Conservation (phyloP, 2,888 invertebrate genomes). For the Lasioglossum oenotherae region DNA sequence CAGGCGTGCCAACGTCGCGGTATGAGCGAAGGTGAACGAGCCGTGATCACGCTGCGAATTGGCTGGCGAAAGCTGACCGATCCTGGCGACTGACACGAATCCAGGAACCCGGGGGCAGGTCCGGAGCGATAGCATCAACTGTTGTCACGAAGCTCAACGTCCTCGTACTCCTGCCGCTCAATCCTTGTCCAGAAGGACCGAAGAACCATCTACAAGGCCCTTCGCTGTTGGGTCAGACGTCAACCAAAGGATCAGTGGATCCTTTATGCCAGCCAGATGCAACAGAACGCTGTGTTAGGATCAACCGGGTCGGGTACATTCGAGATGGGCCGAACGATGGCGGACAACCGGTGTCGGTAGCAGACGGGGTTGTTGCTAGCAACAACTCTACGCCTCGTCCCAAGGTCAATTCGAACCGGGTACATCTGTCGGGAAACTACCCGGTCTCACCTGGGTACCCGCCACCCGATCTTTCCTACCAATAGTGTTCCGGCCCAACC, state of each 20-base stretch:
- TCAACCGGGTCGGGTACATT: conserved; percentile 62
- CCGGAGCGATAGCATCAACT: conserved; percentile 82
- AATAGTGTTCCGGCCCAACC: conserved; percentile 13
- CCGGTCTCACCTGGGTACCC: neutral
- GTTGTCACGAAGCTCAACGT: conserved; percentile 51
- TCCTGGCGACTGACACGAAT: conserved; percentile 87
- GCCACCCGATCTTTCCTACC: conserved; percentile 12
- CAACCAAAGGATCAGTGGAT: conserved; percentile 12
- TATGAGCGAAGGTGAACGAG: conserved; percentile 82
- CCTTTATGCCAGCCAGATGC: conserved; percentile 73
- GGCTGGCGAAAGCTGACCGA: conserved; percentile 85
- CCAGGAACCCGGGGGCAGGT: conserved; percentile 72
- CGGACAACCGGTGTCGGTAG: conserved; percentile 83
- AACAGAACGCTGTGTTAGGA: conserved; percentile 57
- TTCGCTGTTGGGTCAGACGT: conserved; percentile 7
- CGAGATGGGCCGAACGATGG: conserved; percentile 78
- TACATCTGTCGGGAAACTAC: neutral
- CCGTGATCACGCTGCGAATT: conserved; percentile 81
- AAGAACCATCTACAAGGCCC: conserved; percentile 13
- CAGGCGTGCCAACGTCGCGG: conserved; percentile 76
- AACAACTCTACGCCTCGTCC: conserved; percentile 48
- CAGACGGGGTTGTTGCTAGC: conserved; percentile 78
- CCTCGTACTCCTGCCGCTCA: conserved; percentile 56
- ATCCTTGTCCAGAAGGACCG: conserved; percentile 22
- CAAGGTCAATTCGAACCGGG: conserved; percentile 23